These are phyloP conservation scores for Boloria selene DNA, from an alignment of 2,888 invertebrate species.

Conservation along the genomic window DNA sequence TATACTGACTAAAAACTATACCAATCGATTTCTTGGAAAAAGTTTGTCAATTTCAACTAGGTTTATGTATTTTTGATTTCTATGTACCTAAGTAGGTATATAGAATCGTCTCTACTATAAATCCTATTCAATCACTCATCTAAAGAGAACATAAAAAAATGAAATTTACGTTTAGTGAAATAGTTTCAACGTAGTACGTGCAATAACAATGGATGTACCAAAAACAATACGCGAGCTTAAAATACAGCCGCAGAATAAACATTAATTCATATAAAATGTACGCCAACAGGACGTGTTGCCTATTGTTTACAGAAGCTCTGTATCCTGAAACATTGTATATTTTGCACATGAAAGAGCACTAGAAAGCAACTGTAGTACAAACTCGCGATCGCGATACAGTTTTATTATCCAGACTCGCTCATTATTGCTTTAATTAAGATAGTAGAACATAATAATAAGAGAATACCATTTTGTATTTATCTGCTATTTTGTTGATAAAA, in stretches of 20 bases:
- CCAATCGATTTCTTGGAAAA: too few relatives aligned
- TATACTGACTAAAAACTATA: too few relatives aligned
- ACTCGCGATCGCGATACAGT: constrained; percentile 2
- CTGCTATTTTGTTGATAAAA: neutral
- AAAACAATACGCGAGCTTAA: constrained; percentile 21
- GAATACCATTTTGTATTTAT: neutral
- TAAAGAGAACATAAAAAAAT: too few relatives aligned
- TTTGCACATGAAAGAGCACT: constrained; percentile 11
- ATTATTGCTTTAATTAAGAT: constrained; percentile 4
- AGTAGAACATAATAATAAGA: constrained; percentile 1
- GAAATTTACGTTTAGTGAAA: neutral
- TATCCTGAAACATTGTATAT: constrained; percentile 23
- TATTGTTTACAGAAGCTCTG: constrained; percentile 18
- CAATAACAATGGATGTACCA: constrained; percentile 14
- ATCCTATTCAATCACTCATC: too few relatives aligned
- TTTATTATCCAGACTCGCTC: neutral
- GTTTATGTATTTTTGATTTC: too few relatives aligned
- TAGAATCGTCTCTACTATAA: too few relatives aligned
- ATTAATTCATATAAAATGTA: constrained; percentile 20
- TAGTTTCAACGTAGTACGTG: neutral
- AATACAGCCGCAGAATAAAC: constrained; percentile 13
- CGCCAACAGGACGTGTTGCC: constrained; percentile 8
- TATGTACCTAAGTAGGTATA: too few relatives aligned
- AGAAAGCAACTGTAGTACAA: constrained; percentile 1
- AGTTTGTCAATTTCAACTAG: too few relatives aligned